These are phyloP conservation scores for Tragelaphus eurycerus DNA, from an alignment of 2,797 vertebrate genomes.

Conservation along the genomic window DNA sequence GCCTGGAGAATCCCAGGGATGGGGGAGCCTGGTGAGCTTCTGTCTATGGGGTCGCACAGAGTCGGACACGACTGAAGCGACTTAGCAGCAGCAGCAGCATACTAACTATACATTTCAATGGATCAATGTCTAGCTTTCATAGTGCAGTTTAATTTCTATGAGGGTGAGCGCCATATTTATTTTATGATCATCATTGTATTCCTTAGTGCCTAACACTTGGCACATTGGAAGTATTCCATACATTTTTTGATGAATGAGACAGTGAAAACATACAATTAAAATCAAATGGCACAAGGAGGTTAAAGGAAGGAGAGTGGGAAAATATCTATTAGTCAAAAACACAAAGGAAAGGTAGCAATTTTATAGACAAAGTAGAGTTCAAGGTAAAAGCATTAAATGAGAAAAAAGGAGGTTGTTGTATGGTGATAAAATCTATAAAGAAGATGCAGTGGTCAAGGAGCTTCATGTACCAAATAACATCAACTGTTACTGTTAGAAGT, in stretches of 20 bases:
- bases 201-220: background rate
- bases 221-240: background rate
- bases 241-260: background rate
- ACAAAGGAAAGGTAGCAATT: background rate
- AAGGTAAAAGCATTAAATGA: slow-evolving; percentile 21
- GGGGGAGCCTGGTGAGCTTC: too few species aligned
- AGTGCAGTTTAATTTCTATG: background rate
- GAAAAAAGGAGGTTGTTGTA: background rate
- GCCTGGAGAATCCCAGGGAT: too few species aligned
- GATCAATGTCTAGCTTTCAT: background rate
- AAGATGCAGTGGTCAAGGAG: background rate
- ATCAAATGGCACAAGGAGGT: background rate
- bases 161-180: background rate
- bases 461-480: background rate
- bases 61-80: too few species aligned
- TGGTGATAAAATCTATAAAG: background rate
- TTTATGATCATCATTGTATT: background rate
- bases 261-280: slow-evolving; percentile 10
- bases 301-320: background rate
- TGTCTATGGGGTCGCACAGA: too few species aligned
- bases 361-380: slow-evolving; percentile 22
- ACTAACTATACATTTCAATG: background rate
- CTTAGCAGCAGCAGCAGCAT: too few species aligned
- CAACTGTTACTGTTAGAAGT: background rate
- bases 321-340: background rate